Base-by-base conservation (phyloP, 2,888 invertebrate genomes). In the Patella depressa region DNA sequence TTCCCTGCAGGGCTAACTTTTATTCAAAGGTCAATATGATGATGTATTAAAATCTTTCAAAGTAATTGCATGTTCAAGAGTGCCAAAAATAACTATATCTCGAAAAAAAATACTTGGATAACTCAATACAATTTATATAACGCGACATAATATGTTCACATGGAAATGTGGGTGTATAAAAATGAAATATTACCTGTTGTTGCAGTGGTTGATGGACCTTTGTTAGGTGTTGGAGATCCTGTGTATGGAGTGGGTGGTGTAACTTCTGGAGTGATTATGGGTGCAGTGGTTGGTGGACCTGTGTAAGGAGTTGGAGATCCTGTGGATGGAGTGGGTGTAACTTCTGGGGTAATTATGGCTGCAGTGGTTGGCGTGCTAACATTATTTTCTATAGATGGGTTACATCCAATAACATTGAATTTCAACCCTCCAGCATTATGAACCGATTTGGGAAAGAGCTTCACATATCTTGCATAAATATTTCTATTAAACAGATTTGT, bases 351-450 rank as follows among this genome's bases (percentile, higher is more conserved):
- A 77, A 54, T 76, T 79, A 24, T 71, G 77, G 53, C 79, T 74
- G 69, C 79, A 80, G 73, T 82, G 78, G 59, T 15, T 34, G 77
- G 12, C 0, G 65, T 29, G 19, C 12, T 59, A 71, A 71, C 15
- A 53, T 57, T 9, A 53, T 65, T 71, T 17, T 59, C 54, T 74
- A 80, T 75, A 19, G 85, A 83, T 70, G 86, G 83, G 73, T 84
- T 82, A 77, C 88, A 88, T 15, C 88, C 88, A 12, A 87, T 79
- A 19, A 87, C 74, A 55, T 86, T 84, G 72, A 87, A 87, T 53
- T 87, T 78, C 57, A 88, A 53, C n/a, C 83, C 86, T 76, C 84
- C 83, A 15, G 73, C 78, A 15, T 79, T 78, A 45, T 84, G 80
- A 81, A 84, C 83, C 34, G 83, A 84, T 12, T 85, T 65, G 9